phyloP scores from a whole-genome alignment of 2,797 vertebrate genomes.

The Hafferia zeledoni region DNA sequence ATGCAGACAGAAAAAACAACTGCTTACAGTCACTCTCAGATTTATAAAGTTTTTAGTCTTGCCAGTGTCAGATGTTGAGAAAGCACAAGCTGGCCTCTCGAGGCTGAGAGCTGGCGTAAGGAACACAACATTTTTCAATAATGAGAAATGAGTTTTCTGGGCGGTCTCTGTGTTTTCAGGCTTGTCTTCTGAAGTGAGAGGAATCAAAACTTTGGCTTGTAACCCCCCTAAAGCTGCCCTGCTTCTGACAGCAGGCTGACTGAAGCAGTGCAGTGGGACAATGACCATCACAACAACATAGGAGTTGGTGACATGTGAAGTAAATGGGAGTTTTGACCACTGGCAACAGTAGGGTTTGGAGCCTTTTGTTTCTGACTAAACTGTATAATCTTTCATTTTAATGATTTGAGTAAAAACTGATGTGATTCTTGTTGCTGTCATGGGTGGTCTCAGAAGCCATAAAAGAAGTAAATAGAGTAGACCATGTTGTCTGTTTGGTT shows the following conservation, averaged over 20 bases:
- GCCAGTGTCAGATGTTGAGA: background rate
- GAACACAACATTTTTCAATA: background rate
- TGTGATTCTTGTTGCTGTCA: background rate
- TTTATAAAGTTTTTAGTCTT: background rate
- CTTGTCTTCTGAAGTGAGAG: background rate
- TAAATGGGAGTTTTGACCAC: background rate
- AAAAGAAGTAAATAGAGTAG: background rate
- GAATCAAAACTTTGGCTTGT: background rate
- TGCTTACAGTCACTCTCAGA: background rate
- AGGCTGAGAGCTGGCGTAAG: background rate
- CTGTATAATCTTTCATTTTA: background rate
- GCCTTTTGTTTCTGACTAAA: background rate
- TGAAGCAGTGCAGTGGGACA: background rate
- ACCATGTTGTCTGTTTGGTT: background rate
- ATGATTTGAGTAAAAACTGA: background rate
- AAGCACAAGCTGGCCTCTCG: background rate
- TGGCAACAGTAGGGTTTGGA: background rate
- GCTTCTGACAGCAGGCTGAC: background rate
- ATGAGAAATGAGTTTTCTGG: background rate
- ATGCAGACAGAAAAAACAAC: background rate
- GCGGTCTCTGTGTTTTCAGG: background rate
- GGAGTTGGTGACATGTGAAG: background rate
- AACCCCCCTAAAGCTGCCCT: background rate
- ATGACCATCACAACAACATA: background rate
- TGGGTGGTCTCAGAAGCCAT: background rate